phyloP scores from a whole-genome alignment of 2,797 vertebrate species.

The Tragelaphus eurycerus region DNA sequence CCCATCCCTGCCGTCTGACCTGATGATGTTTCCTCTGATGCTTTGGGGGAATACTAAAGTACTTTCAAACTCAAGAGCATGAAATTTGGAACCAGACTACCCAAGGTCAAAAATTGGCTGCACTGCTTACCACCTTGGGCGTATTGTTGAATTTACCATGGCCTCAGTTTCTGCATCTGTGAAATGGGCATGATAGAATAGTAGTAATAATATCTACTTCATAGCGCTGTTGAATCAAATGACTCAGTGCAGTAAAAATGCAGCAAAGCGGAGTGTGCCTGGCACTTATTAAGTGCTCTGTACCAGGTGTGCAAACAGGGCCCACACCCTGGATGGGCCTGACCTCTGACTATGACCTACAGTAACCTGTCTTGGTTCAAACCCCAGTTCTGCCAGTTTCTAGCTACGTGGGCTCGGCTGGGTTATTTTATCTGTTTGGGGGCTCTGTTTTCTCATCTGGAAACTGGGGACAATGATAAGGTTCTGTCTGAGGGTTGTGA shows the following conservation, averaged over 20 bases:
- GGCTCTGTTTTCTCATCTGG: background rate
- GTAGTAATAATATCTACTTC: background rate
- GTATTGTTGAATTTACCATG: too few relatives aligned
- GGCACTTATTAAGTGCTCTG: background rate
- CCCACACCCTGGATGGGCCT: background rate
- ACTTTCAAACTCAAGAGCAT: background rate
- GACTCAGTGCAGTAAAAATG: background rate
- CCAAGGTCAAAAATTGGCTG: background rate
- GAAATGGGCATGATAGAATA: background rate
- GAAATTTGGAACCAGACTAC: background rate
- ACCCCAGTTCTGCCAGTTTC: background rate
- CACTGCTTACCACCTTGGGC: background rate
- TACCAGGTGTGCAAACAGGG: accelerated
- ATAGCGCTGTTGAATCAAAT: background rate
- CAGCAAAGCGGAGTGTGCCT: background rate
- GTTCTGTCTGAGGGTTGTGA: background rate
- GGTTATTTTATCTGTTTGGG: background rate
- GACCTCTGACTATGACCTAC: background rate
- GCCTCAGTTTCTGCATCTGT: background rate
- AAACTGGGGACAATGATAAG: background rate
- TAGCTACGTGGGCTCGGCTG: background rate
- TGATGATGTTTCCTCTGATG: background rate
- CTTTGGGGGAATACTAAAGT: background rate
- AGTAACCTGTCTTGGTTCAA: background rate
- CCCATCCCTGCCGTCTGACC: background rate